Conservation (phyloP, 1,140 invertebrate genomes). For the Ctenoplectra terminalis region DNA sequence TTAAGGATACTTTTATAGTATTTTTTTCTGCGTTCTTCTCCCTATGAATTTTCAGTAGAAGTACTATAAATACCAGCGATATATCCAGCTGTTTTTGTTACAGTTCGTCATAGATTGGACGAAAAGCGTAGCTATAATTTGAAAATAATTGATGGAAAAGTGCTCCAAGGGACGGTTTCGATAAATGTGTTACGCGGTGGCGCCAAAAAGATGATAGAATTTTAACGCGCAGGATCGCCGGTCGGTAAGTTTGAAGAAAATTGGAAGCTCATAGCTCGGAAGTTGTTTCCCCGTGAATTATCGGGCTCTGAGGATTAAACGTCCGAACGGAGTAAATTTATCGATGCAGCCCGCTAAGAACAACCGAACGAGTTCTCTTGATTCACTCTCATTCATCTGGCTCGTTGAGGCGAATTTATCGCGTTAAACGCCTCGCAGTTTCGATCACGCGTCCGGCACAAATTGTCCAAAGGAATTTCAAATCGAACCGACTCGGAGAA, state of each 20-base stretch:
- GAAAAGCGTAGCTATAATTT: neutral
- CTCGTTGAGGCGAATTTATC: slow-evolving; percentile 37
- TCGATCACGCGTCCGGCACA: neutral
- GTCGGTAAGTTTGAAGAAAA: slow-evolving; percentile 28
- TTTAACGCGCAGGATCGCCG: neutral
- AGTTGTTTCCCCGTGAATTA: slow-evolving; percentile 46
- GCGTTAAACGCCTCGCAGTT: neutral
- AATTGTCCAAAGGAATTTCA: neutral
- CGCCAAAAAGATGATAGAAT: slow-evolving; percentile 12
- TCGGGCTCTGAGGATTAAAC: slow-evolving; percentile 47
- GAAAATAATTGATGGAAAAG: neutral
- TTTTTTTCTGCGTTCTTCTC: neutral
- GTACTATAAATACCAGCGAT: neutral
- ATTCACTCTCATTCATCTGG: slow-evolving; percentile 25
- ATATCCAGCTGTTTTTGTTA: too few species aligned
- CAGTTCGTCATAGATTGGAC: neutral
- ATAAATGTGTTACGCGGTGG: neutral
- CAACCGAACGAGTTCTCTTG: slow-evolving; percentile 32
- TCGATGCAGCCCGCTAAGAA: slow-evolving; percentile 37
- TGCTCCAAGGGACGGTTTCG: neutral
- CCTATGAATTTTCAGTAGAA: neutral
- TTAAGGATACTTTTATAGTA: neutral
- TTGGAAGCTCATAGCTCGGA: slow-evolving; percentile 40
- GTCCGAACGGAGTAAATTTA: slow-evolving; percentile 30
- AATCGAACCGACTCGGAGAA: too few species aligned